Evolutionary conservation across 2,797 vertebrate genomes (phyloP).

Genomic region (Phataginus tetradactyla): DNA sequence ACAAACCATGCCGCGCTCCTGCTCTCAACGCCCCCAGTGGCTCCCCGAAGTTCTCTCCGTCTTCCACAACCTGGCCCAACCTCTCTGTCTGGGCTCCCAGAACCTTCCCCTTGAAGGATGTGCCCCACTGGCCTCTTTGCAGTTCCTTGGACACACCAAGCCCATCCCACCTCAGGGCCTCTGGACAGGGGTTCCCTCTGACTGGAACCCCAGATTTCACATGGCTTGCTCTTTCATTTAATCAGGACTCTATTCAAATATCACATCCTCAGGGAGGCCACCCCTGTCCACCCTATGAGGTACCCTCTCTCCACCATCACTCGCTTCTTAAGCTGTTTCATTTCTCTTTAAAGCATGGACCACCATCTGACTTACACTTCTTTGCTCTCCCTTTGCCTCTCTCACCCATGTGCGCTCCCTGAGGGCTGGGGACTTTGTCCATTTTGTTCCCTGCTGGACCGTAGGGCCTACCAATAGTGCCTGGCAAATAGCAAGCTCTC

Average conservation of each 20-base stretch:
- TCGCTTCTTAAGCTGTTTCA: background rate
- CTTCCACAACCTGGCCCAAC: background rate
- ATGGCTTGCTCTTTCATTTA: background rate
- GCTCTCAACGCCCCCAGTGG: background rate
- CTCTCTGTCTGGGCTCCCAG: background rate
- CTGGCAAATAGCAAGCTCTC: background rate
- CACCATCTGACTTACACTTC: background rate
- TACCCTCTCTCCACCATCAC: background rate
- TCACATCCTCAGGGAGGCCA: background rate
- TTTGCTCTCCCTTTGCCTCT: background rate
- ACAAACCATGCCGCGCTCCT: background rate
- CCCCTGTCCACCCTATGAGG: background rate
- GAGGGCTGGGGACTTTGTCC: background rate
- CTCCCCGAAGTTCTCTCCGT: background rate
- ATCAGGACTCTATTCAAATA: background rate
- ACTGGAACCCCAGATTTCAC: background rate
- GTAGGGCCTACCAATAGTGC: background rate
- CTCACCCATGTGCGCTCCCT: background rate
- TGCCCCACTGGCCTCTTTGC: background rate
- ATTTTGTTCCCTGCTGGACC: background rate
- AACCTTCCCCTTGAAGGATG: background rate
- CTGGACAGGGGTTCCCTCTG: background rate
- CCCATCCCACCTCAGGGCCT: background rate
- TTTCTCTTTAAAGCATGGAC: background rate
- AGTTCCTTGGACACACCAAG: background rate